Evolutionary conservation across 92 coral and sea anemone genomes (phyloP).

Genomic region (Heteractis magnifica): DNA sequence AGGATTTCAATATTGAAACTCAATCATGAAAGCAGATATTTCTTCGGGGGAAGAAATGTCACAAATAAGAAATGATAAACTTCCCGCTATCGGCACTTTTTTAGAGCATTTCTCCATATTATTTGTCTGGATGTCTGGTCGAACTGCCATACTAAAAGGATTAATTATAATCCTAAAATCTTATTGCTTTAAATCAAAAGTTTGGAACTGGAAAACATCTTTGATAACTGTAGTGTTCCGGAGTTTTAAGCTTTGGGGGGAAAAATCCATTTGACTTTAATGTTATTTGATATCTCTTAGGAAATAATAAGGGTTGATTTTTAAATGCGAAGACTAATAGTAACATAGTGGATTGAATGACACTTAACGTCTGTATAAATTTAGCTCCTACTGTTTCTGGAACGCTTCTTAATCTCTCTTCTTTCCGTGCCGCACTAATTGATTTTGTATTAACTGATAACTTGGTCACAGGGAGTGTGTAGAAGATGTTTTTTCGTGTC

Average conservation of each 20-base stretch:
- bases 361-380: neutral
- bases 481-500: neutral
- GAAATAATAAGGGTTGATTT: neutral
- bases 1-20: neutral
- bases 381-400: constrained; percentile 1
- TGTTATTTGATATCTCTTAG: neutral
- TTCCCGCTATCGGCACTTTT: neutral
- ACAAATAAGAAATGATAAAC: neutral
- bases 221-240: neutral
- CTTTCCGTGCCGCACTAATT: neutral
- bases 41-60: neutral
- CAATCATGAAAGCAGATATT: neutral
- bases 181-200: constrained; percentile 8
- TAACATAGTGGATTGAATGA: neutral
- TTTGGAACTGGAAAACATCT: neutral
- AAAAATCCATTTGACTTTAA: neutral
- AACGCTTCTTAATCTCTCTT: neutral
- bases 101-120: neutral
- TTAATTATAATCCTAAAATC: constrained; percentile 25
- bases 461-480: neutral
- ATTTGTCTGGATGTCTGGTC: constrained; percentile 16
- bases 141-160: neutral
- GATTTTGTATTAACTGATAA: neutral
- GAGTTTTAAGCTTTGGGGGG: neutral
- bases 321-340: neutral